Conservation (phyloP, 2,113 vertebrate genomes). For the Sphaerodactylus townsendi region DNA sequence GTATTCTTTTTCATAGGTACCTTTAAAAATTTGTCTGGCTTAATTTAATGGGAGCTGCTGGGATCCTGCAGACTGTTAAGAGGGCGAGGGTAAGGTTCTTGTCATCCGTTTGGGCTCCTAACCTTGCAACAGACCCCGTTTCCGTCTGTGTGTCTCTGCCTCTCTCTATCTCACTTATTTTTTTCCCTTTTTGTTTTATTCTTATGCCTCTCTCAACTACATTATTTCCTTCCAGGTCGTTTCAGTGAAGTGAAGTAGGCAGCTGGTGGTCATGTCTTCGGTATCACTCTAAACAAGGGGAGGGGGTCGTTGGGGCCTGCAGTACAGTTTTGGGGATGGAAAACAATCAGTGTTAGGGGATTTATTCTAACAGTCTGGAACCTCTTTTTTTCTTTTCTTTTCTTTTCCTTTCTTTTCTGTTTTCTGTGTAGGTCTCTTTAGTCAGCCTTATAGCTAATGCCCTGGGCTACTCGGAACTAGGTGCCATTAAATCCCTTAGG, state of each 20-base stretch:
- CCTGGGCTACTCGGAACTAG: constrained; percentile 99
- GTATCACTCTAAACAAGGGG: constrained; percentile 58
- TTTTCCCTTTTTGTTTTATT: constrained; percentile 68
- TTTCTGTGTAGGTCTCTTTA: constrained; percentile 99
- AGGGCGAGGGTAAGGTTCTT: constrained; percentile 99
- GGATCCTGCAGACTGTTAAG: constrained; percentile 86
- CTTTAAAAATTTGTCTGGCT: constrained; percentile 98
- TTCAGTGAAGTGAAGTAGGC: constrained; percentile 88
- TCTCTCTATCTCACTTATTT: constrained; percentile 66
- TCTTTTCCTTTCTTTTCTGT: constrained; percentile 85
- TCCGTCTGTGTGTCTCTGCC: constrained; percentile 81
- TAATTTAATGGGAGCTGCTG: constrained; percentile 95
- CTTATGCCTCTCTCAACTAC: constrained; percentile 85
- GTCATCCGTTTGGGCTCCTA: constrained; percentile 91
- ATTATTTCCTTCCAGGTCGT: constrained; percentile 96
- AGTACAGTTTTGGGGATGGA: constrained; percentile 74
- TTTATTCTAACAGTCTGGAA: constrained; percentile 98
- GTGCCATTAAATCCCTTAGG: constrained; percentile 99
- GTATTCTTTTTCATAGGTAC: constrained; percentile 99
- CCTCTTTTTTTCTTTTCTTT: constrained; percentile 87
- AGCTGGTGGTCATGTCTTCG: constrained; percentile 82
- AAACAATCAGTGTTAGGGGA: constrained; percentile 85
- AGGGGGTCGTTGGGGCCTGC: constrained; percentile 47
- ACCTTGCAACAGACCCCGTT: constrained; percentile 77
- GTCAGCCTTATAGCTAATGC: constrained; percentile 99